These are phyloP conservation scores for Bursaphelenchus okinawaensis DNA, from an alignment of 2,888 invertebrate species.

Conservation along the genomic window DNA sequence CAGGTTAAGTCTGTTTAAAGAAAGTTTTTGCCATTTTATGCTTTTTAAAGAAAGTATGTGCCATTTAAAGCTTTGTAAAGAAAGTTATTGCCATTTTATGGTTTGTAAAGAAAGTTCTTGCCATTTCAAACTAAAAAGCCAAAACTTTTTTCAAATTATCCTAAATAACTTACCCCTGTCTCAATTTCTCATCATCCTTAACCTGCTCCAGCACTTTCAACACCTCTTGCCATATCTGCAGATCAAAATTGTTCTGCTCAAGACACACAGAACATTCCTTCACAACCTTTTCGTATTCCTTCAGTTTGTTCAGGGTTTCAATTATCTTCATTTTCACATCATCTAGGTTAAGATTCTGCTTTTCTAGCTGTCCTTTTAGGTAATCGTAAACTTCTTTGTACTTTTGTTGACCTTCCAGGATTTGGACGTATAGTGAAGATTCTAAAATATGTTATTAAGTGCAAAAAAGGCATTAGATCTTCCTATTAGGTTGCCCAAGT, in stretches of 20 bases:
- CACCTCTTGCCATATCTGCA: neutral
- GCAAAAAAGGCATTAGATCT: neutral
- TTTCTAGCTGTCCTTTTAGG: neutral
- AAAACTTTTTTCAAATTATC: neutral
- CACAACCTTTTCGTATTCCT: neutral
- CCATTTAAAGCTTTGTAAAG: no score
- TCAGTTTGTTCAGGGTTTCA: neutral
- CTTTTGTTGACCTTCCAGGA: neutral
- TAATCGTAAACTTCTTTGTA: conserved; percentile 3
- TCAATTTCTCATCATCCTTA: neutral
- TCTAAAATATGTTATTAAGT: neutral
- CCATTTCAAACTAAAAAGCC: neutral
- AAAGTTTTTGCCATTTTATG: no score
- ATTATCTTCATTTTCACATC: conserved; percentile 1
- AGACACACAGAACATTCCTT: neutral
- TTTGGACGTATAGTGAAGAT: neutral
- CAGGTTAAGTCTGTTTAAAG: no score
- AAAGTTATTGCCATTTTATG: no score
- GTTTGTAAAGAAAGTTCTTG: no score
- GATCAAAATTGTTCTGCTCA: neutral
- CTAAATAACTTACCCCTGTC: neutral
- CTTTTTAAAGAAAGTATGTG: no score
- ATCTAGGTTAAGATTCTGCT: neutral
- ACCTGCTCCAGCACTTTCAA: neutral
- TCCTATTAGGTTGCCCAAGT: no score